A percentile compares a stretch with the other conserved stretches of the same genome.
Conservation (phyloP, 2,113 vertebrate genomes). For the Pseudorasbora parva region DNA sequence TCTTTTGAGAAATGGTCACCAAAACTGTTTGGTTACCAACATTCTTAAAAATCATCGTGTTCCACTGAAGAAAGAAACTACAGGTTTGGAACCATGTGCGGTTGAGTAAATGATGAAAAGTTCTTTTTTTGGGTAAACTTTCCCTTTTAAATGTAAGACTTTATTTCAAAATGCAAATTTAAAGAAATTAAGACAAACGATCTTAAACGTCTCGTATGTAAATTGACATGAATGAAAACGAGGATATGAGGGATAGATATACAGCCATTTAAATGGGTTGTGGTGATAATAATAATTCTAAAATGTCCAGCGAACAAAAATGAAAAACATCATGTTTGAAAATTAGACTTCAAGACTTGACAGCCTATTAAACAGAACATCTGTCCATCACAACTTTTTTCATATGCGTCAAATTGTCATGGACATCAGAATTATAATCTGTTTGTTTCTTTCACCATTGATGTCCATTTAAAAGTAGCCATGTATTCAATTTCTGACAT, state of each 20-base stretch:
- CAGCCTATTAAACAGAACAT: no score
- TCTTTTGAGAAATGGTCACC: not conserved
- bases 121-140: no score
- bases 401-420: no score
- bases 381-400: no score
- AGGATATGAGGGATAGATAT: not conserved
- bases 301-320: not conserved
- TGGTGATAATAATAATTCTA: not conserved
- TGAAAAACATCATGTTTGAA: not conserved
- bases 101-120: no score
- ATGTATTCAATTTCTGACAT: not conserved
- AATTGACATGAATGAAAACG: not conserved
- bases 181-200: not conserved
- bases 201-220: slow-evolving; percentile 3
- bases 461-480: not conserved
- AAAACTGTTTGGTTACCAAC: not conserved
- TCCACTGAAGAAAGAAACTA: not conserved
- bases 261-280: not conserved
- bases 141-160: not conserved
- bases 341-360: not conserved
- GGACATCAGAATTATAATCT: not conserved
- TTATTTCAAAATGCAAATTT: slow-evolving; percentile 16
- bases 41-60: not conserved
- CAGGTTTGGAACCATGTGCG: not conserved
- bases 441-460: not conserved